Evolutionary conservation across 2,888 invertebrate genomes (phyloP).

Genomic region (Drosophila borborema): DNA sequence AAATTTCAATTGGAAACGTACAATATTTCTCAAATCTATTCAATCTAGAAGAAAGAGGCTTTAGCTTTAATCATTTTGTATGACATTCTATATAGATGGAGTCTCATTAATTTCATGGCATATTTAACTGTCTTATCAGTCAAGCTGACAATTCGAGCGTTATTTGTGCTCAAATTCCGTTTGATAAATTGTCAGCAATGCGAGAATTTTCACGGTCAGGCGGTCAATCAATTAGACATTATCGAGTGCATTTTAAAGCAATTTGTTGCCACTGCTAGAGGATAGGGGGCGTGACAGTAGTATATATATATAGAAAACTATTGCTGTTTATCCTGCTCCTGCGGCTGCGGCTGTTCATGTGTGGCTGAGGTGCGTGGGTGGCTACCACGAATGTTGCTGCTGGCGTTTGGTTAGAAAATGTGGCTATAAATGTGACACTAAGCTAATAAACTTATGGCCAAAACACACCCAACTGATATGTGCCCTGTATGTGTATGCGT

Average conservation of each 20-base stretch:
- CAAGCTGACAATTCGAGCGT: conserved; percentile 12
- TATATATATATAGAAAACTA: conserved; percentile 8
- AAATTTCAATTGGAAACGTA: not conserved
- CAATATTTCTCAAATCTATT: not conserved
- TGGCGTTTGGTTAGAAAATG: conserved; percentile 51
- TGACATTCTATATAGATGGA: not conserved
- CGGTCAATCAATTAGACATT: conserved; percentile 51
- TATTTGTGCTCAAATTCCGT: conserved; percentile 20
- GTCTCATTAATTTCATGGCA: not conserved
- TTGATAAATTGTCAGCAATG: conserved; percentile 38
- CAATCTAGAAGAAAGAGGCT: not conserved
- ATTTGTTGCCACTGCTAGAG: conserved; percentile 29
- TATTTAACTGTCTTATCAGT: conserved; percentile 17
- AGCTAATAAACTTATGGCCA: conserved; percentile 78
- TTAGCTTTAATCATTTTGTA: not conserved
- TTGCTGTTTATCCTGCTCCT: conserved; percentile 13
- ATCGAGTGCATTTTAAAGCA: conserved; percentile 44
- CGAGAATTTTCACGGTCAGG: conserved; percentile 44
- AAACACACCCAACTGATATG: conserved; percentile 72
- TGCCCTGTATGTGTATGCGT: not conserved
- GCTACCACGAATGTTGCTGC: conserved; percentile 35
- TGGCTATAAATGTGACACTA: conserved; percentile 77
- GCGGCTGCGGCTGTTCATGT: not conserved
- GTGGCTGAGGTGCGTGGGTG: conserved; percentile 15
- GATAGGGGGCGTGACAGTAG: not conserved